These are phyloP conservation scores for Pharmacophagus antenor DNA, from an alignment of 2,888 invertebrate genomes.

Conservation along the genomic window DNA sequence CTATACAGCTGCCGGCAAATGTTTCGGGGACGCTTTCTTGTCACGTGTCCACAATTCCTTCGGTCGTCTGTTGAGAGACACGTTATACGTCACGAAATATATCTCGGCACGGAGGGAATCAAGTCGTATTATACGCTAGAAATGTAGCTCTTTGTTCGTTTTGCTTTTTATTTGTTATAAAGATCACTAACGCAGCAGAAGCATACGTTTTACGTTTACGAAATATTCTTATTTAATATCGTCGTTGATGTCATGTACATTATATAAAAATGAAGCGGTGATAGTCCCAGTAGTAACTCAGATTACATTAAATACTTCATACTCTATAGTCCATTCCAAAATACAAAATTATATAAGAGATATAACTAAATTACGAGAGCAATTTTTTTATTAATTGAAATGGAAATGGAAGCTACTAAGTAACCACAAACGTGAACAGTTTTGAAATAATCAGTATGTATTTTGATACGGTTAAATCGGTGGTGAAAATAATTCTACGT, in stretches of 20 bases:
- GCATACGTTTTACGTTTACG: background rate
- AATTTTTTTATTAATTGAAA: too few species aligned
- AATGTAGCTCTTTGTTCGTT: slow-evolving; percentile 36
- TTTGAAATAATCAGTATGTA: too few species aligned
- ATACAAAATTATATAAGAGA: too few species aligned
- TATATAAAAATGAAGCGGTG: too few species aligned
- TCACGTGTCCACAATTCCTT: slow-evolving; percentile 42
- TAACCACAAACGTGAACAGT: too few species aligned
- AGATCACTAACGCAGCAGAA: background rate
- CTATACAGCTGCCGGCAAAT: background rate
- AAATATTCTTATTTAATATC: background rate
- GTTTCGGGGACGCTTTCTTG: slow-evolving; percentile 29
- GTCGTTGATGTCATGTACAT: background rate
- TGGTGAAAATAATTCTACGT: too few species aligned
- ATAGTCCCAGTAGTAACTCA: too few species aligned
- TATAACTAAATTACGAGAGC: too few species aligned
- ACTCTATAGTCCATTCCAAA: too few species aligned
- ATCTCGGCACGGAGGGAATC: slow-evolving; percentile 44
- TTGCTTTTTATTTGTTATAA: slow-evolving; percentile 33
- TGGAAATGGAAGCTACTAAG: too few species aligned
- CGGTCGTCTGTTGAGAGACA: slow-evolving; percentile 50
- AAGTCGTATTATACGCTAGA: slow-evolving; percentile 40
- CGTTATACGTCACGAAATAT: slow-evolving; percentile 52
- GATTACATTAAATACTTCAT: too few species aligned
- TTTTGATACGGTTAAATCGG: too few species aligned